Evolutionary conservation across 2,888 invertebrate species (phyloP), one percentile per base, ranked within the genome.

Genomic region (Clitarchus hookeri): DNA sequence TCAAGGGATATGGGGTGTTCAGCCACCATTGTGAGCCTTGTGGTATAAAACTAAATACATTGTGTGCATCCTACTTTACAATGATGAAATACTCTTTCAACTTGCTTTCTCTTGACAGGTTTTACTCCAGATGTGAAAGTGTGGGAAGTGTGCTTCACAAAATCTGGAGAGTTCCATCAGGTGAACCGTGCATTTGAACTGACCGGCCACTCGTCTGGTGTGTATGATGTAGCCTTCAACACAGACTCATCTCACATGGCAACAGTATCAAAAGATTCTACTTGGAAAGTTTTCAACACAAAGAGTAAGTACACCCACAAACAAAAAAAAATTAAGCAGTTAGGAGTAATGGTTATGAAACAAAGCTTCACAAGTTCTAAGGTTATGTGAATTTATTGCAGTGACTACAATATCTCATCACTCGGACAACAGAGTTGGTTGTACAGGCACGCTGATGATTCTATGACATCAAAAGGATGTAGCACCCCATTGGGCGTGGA

Each of bases 251-350:
- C 96, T 84, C 94, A 95, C 90, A 95, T 97, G 92, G 96, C 95
- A 9, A 96, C 97, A 0, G 95, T 97, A 88, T 97, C 97, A 44
- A 97, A 96, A 92, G 97, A 97, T 92, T 96, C 96, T 89, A 96
- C 95, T 87, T 98, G 97, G 96, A 96, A 95, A 90, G 92, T 97
- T 86, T 98, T 95, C 93, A 94, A 98, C 91, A 97, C 96, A 85
- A 96, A 97, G 92, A 95, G 96, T 96, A 92, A 93, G 92, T 92
- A 78, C 84, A 44, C 36, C 27, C 44, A 53, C 36, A 36, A 4
- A 36, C 36, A 36, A 36, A 36, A 36, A 36, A 36, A 36, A 36
- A 36, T 36, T 36, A 36, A 36, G 36, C 36, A 36, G 2, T 36
- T 36, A n/a, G 36, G 36, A 36, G 36, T 36, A 36, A 36, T 36